Base-by-base conservation (phyloP, 2,888 invertebrate species). In the Quadroppia sp. region DNA sequence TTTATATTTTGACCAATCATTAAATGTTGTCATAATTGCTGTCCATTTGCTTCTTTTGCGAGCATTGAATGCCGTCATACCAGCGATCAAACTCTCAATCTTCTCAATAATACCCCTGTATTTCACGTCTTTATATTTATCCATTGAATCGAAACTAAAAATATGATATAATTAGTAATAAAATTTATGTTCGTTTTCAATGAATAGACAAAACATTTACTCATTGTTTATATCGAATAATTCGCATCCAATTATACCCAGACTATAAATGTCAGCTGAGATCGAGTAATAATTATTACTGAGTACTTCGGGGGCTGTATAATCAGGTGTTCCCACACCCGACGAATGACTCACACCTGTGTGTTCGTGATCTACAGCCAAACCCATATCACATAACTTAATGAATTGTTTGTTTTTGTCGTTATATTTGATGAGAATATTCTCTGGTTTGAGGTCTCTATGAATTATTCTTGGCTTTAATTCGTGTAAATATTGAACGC, bases 381-480 rank as follows among this genome's bases (percentile, higher is more conserved):
- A 59, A 28, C 56, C 56, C 28, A 59, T 28, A 17, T 59, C 56
- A 30, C 56, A 25, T 59, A 59, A 28, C 20, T 50, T 50, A 3
- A 4, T 7, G 11, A 50, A 6, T 20, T 30, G 1, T 13, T 13
- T 56, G 15, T 56, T 28, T 30, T 56, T 2, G 30, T 17, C 30
- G 11, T 1, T 3, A 1, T 15, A 1, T 2, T 2, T 25, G 2
- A 53, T 25, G 25, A 53, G 15, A 53, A 53, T 56, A 56, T 56
- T 56, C 7, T 28, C 15, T 30, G 56, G 56, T 30, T 56, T 56
- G 2, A 56, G 13, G 7, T 56, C 56, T 30, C 56, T 56, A 17
- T 56, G 56, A 30, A 56, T 56, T 11, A 56, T 56, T 1, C 28
- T 15, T 1, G 56, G 28, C 2, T 28, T 56, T 30, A 23, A 30